phyloP scores from a whole-genome alignment of 2,797 vertebrate species.

The Scolopax bukidnonensis region DNA sequence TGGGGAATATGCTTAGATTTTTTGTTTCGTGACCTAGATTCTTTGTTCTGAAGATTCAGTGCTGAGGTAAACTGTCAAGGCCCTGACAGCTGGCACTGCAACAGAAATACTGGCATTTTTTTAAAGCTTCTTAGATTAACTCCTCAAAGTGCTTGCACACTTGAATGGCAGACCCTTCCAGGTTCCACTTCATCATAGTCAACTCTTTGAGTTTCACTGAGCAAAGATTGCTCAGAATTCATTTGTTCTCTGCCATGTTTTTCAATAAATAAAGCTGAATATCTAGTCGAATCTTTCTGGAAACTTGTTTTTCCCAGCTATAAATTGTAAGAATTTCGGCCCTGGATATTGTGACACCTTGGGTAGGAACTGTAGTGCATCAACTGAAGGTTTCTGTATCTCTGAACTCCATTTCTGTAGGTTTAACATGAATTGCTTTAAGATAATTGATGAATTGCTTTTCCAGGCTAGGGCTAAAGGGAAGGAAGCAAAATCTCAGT shows the following conservation, averaged over 20 bases:
- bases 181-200: conserved; percentile 35
- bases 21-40: conserved; percentile 56
- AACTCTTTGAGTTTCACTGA: background rate
- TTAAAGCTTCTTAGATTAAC: conserved; percentile 52
- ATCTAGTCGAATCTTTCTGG: background rate
- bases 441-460: background rate
- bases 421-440: background rate
- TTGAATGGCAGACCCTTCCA: conserved; percentile 47
- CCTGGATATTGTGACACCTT: background rate
- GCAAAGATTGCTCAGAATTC: background rate
- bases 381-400: background rate
- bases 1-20: conserved; percentile 40
- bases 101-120: conserved; percentile 16
- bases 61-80: conserved; percentile 42
- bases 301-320: background rate
- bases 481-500: background rate
- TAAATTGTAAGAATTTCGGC: background rate
- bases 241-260: background rate
- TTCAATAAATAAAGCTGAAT: background rate
- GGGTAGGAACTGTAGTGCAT: background rate
- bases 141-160: conserved; percentile 44
- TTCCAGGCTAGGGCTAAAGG: background rate
- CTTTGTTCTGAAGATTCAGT: conserved; percentile 57
- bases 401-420: background rate
- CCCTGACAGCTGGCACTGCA: conserved; percentile 56